Conservation (phyloP, 1,140 invertebrate species). For the Pygmarrhopalites habei region DNA sequence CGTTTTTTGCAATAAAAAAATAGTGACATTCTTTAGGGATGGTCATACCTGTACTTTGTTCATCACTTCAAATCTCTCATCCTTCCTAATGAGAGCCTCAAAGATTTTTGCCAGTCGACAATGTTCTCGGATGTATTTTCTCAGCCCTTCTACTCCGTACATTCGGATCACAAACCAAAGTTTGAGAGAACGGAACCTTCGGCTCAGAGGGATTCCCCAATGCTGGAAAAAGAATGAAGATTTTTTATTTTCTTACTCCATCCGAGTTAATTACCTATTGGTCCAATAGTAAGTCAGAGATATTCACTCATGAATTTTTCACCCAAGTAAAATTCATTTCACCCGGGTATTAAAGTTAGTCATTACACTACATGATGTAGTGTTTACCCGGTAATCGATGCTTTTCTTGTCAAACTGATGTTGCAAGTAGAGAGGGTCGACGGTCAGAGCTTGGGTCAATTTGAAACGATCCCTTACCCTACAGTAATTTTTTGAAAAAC, state of each 20-base stretch:
- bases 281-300: neutral
- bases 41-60: slow-evolving; percentile 93
- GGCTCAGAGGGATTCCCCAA: slow-evolving; percentile 93
- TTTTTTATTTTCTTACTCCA: neutral
- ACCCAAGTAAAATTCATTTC: too few species aligned
- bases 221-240: slow-evolving; percentile 52
- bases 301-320: neutral
- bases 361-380: too few species aligned
- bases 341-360: too few species aligned
- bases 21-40: too few species aligned
- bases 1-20: too few species aligned
- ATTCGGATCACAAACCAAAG: slow-evolving; percentile 94
- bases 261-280: too few species aligned
- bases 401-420: slow-evolving; percentile 92
- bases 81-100: slow-evolving; percentile 71
- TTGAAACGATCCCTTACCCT: slow-evolving; percentile 79
- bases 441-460: slow-evolving; percentile 85
- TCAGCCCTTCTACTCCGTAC: slow-evolving; percentile 88
- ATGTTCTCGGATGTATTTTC: slow-evolving; percentile 87
- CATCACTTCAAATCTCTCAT: slow-evolving; percentile 86
- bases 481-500: too few species aligned
- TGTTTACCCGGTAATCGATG: slow-evolving; percentile 79
- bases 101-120: slow-evolving; percentile 88
- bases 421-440: slow-evolving; percentile 96
- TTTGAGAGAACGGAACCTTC: slow-evolving; percentile 83